Evolutionary conservation across 2,113 vertebrate species (phyloP).

Genomic region (Bubo bubo): DNA sequence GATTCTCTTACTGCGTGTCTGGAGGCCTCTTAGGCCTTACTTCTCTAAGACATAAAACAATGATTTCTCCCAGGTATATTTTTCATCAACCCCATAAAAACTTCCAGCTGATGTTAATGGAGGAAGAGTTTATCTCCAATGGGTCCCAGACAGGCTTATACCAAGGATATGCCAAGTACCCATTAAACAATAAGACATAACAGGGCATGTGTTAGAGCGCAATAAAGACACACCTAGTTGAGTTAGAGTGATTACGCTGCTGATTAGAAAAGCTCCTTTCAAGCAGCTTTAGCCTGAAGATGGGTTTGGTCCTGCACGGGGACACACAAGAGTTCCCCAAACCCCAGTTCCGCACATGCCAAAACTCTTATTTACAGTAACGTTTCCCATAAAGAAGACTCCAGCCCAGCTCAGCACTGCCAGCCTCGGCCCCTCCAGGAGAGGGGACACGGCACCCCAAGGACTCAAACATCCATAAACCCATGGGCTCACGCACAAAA

Average conservation of each 20-base stretch:
- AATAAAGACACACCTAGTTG: not conserved
- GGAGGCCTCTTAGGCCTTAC: not conserved
- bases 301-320: not conserved
- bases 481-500: fast-evolving
- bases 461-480: fast-evolving
- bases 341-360: not conserved
- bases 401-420: not conserved
- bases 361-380: not conserved
- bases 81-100: not conserved
- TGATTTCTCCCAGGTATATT: not conserved
- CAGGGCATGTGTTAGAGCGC: not conserved
- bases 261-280: not conserved
- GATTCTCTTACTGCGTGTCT: not conserved
- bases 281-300: not conserved
- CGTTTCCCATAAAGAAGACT: not conserved
- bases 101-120: not conserved
- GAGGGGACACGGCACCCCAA: not conserved
- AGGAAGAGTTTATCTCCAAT: not conserved
- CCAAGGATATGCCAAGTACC: not conserved
- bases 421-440: not conserved
- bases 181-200: not conserved
- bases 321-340: not conserved
- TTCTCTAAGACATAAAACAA: not conserved
- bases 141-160: not conserved
- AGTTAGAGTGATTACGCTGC: fast-evolving